These are phyloP conservation scores for Drosophila equinoxialis DNA, from an alignment of 1,140 invertebrate species.

Conservation along the genomic window DNA sequence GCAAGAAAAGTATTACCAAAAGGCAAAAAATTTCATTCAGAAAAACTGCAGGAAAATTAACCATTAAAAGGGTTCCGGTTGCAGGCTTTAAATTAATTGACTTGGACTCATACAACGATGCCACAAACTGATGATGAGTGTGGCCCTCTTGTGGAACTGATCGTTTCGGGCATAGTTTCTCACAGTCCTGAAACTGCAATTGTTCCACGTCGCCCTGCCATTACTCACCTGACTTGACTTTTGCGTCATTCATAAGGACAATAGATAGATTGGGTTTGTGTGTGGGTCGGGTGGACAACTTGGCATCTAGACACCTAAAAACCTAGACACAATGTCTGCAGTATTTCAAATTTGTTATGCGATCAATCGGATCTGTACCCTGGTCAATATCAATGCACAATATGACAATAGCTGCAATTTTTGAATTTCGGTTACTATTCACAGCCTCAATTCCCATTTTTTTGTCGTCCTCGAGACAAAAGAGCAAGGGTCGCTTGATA, in stretches of 20 bases:
- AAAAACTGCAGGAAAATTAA: slow-evolving; percentile 30
- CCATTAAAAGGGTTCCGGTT: slow-evolving; percentile 4
- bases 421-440: slow-evolving; percentile 38
- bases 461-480: slow-evolving; percentile 48
- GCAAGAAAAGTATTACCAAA: background rate
- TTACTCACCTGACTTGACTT: slow-evolving; percentile 63
- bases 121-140: slow-evolving; percentile 20
- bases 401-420: slow-evolving; percentile 63
- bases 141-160: slow-evolving; percentile 16
- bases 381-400: slow-evolving; percentile 65
- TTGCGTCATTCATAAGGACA: slow-evolving; percentile 77
- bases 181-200: slow-evolving; percentile 58
- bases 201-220: slow-evolving; percentile 61
- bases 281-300: slow-evolving; percentile 27
- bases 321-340: slow-evolving; percentile 61
- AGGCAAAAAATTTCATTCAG: slow-evolving; percentile 49
- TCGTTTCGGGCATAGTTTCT: slow-evolving; percentile 44
- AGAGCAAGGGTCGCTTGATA: slow-evolving; percentile 71
- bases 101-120: background rate
- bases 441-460: slow-evolving; percentile 36
- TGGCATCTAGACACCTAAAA: slow-evolving; percentile 17
- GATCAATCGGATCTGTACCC: slow-evolving; percentile 34
- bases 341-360: slow-evolving; percentile 65
- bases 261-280: slow-evolving; percentile 25
- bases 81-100: background rate